These are phyloP conservation scores for Ambastaia sidthimunki DNA, from an alignment of 2,797 vertebrate species.

Conservation along the genomic window DNA sequence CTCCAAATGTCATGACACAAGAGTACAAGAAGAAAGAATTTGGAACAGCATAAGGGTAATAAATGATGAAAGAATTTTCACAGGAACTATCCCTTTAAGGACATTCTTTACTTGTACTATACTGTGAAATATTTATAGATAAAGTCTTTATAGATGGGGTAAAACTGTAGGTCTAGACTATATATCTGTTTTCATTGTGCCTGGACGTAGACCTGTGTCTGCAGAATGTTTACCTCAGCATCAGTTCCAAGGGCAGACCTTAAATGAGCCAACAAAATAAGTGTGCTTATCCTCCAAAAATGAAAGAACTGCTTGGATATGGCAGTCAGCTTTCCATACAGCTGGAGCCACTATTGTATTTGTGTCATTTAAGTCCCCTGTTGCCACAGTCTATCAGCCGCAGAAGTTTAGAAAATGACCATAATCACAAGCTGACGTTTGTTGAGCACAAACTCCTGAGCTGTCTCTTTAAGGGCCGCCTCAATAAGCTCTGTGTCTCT, in stretches of 20 bases:
- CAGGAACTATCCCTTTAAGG: not conserved
- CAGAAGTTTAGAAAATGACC: constrained; percentile 34
- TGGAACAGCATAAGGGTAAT: not conserved
- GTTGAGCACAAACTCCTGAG: constrained; percentile 14
- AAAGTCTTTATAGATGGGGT: constrained; percentile 26
- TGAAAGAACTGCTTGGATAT: constrained; percentile 35
- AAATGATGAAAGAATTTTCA: constrained; percentile 1
- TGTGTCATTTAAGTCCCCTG: constrained; percentile 22
- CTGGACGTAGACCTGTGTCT: constrained; percentile 39
- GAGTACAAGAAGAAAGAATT: not conserved
- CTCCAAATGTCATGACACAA: not conserved
- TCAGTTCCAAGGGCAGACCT: constrained; percentile 44
- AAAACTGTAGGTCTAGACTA: constrained; percentile 25
- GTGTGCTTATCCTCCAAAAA: constrained; percentile 35
- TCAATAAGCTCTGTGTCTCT: constrained; percentile 13
- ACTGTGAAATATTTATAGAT: not conserved
- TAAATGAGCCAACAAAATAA: constrained; percentile 36
- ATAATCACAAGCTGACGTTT: constrained; percentile 14
- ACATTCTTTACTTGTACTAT: not conserved
- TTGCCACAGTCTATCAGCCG: constrained; percentile 47
- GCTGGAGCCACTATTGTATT: constrained; percentile 30
- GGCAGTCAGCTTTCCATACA: constrained; percentile 5
- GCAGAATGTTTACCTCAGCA: constrained; percentile 48
- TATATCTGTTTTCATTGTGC: constrained; percentile 50
- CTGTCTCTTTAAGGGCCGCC: constrained; percentile 5